Evolutionary conservation across 2,888 invertebrate species (phyloP).

Genomic region (Drosophila melanosoma): DNA sequence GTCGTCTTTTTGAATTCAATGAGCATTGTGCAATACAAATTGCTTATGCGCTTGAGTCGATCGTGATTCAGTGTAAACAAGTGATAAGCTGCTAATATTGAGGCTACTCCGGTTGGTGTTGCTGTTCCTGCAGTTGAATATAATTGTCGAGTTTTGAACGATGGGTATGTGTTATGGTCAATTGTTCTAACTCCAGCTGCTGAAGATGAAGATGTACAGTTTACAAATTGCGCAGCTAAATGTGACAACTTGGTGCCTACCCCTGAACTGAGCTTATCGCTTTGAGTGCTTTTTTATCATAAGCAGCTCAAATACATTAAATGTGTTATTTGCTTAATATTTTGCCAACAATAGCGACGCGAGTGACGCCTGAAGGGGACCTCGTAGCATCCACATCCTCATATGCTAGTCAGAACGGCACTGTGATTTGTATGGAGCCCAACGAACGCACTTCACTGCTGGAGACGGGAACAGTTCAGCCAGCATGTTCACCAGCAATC

Average conservation of each 20-base stretch:
- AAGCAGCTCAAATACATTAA: conserved; percentile 33
- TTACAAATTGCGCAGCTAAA: conserved; percentile 12
- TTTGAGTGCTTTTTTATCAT: conserved; percentile 48
- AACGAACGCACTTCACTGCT: conserved; percentile 44
- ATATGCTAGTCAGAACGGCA: conserved; percentile 16
- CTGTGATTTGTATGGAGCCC: conserved; percentile 21
- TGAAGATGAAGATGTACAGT: conserved; percentile 5
- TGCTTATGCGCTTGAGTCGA: conserved; percentile 17
- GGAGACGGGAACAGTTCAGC: conserved; percentile 1
- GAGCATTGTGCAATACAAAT: conserved; percentile 33
- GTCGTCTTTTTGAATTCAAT: conserved; percentile 29
- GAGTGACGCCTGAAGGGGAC: conserved; percentile 3
- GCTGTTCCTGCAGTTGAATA: neutral
- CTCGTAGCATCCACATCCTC: conserved; percentile 14
- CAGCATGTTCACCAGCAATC: conserved; percentile 11
- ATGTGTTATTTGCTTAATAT: conserved; percentile 55
- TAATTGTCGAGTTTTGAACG: neutral
- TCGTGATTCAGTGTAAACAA: conserved; percentile 46
- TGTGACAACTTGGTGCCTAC: neutral
- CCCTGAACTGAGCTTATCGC: conserved; percentile 37
- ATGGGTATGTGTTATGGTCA: conserved; percentile 54
- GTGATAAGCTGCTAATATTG: conserved; percentile 29
- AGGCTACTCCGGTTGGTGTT: conserved; percentile 2
- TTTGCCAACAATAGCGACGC: conserved; percentile 46
- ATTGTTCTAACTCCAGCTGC: neutral